Percentiles rank a stretch among this genome's conserved stretches.
Conservation (phyloP, 2,113 vertebrate genomes). For the Cyprinodon tularosa region DNA sequence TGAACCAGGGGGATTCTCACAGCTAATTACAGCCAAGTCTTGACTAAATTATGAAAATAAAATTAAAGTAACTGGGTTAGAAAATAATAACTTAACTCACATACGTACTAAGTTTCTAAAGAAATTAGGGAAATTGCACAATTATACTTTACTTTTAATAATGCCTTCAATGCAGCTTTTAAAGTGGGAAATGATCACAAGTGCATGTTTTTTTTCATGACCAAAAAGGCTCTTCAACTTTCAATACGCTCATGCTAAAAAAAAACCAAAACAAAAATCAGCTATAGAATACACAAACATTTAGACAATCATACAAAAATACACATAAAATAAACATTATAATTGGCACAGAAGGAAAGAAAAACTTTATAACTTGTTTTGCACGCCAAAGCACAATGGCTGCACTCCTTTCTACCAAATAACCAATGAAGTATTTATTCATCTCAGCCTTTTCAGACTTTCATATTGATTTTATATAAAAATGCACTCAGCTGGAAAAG, state of each 20-base stretch:
- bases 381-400: background rate
- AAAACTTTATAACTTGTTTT: background rate
- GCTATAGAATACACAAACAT: too few species aligned
- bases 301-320: background rate
- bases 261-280: background rate
- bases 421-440: background rate
- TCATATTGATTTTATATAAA: constrained; percentile 1
- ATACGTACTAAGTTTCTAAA: background rate
- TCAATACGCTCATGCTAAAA: background rate
- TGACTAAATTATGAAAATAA: constrained; percentile 27
- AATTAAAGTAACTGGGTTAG: too few species aligned
- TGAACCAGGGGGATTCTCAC: constrained; percentile 45
- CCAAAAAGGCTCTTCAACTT: background rate
- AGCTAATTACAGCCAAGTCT: constrained; percentile 46
- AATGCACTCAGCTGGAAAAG: background rate
- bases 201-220: background rate
- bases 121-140: too few species aligned
- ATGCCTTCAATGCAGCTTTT: too few species aligned
- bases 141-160: too few species aligned
- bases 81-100: too few species aligned
- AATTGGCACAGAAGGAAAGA: background rate
- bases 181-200: background rate
- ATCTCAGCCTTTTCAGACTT: background rate
- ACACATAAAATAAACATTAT: background rate
- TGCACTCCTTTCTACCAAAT: background rate